Percentiles rank a stretch among this genome's conserved stretches.
These are phyloP conservation scores for Porphyrio hochstetteri DNA, from an alignment of 2,113 vertebrate species.

Conservation along the genomic window DNA sequence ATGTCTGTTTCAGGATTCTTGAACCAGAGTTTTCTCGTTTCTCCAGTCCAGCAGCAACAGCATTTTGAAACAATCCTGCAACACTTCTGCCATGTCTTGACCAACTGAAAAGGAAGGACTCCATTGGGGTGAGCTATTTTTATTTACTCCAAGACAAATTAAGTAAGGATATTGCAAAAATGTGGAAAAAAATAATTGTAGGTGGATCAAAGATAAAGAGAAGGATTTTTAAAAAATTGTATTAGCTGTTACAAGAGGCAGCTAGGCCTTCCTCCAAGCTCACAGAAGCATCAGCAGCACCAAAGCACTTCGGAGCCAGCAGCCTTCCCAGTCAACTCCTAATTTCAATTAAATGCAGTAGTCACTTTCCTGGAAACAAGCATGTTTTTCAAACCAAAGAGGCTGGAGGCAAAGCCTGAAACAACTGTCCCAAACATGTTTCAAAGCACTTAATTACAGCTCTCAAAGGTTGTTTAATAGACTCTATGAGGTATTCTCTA, in stretches of 20 bases:
- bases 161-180: not conserved
- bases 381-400: not conserved
- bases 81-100: not conserved
- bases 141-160: not conserved
- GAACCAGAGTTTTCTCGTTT: not conserved
- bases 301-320: not conserved
- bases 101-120: not conserved
- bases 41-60: fast-evolving
- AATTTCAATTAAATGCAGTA: not conserved
- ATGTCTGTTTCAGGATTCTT: not conserved
- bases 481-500: not conserved
- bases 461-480: not conserved
- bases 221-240: not conserved
- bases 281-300: not conserved
- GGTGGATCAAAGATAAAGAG: not conserved
- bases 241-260: not conserved
- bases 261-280: not conserved
- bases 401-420: not conserved
- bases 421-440: not conserved
- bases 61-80: not conserved
- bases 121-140: not conserved
- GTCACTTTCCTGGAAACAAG: not conserved
- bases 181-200: not conserved
- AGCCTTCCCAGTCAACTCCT: not conserved
- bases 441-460: not conserved